Evolutionary conservation across 1,140 invertebrate species (phyloP).

Genomic region (Nephila pilipes): DNA sequence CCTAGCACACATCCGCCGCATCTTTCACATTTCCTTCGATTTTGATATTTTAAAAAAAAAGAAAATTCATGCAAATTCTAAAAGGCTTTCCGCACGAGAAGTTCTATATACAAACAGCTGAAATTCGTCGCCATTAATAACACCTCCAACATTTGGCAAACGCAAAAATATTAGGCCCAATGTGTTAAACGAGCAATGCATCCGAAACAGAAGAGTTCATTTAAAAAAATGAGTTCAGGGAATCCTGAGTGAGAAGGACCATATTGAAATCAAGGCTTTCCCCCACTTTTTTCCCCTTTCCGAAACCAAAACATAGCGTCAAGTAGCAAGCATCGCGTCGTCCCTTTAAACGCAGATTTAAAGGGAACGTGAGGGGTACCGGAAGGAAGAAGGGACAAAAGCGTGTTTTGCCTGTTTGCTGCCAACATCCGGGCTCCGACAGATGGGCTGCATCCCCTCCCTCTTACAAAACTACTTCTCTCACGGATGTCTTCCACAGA

Average conservation of each 20-base stretch:
- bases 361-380: conserved; percentile 37
- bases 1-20: neutral
- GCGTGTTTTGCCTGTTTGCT: conserved; percentile 47
- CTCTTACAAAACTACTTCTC: neutral
- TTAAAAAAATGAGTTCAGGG: too few relatives aligned
- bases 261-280: neutral
- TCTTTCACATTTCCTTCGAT: neutral
- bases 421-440: conserved; percentile 37
- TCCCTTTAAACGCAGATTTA: neutral
- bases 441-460: conserved; percentile 27
- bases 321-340: neutral
- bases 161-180: neutral
- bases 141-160: neutral
- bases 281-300: neutral
- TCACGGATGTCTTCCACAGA: neutral
- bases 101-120: too few relatives aligned
- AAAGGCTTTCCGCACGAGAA: neutral
- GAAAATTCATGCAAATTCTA: neutral
- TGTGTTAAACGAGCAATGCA: neutral
- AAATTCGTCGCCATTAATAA: neutral
- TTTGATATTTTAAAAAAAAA: neutral
- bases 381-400: conserved; percentile 57
- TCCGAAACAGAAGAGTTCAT: neutral
- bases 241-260: neutral
- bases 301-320: conserved; percentile 2